Percentiles rank a stretch among this genome's conserved stretches.
These are phyloP conservation scores for Catalaphyllia jardinei DNA, from an alignment of 64 coral and sea anemone genomes.

Conservation along the genomic window DNA sequence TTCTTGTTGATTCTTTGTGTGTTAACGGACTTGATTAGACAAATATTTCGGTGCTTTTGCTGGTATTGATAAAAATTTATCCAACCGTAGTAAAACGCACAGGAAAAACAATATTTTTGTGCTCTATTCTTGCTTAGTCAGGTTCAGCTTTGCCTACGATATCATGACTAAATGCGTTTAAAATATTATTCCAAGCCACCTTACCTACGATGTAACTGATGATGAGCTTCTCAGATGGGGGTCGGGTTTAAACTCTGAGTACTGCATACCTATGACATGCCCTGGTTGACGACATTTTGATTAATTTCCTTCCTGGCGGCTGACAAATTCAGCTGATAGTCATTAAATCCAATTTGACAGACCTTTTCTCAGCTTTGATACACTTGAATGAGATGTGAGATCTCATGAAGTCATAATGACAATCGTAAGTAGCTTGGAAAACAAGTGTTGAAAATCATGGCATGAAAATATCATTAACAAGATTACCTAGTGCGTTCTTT, in stretches of 20 bases:
- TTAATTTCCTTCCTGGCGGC: conserved; percentile 12
- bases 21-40: too few relatives aligned
- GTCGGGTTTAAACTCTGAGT: too few relatives aligned
- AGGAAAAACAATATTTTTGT: background rate
- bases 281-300: conserved; percentile 1
- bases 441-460: too few relatives aligned
- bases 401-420: background rate
- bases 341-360: conserved; percentile 9
- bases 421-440: background rate
- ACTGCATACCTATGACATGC: too few relatives aligned
- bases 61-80: background rate
- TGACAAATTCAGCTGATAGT: background rate
- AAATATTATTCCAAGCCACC: background rate
- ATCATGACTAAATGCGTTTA: background rate
- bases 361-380: background rate
- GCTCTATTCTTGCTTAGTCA: too few relatives aligned
- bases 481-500: too few relatives aligned
- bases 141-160: too few relatives aligned
- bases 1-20: too few relatives aligned
- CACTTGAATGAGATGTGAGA: background rate
- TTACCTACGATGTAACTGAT: background rate
- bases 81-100: background rate
- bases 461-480: too few relatives aligned
- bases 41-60: background rate
- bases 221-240: too few relatives aligned